phyloP scores from a whole-genome alignment of 2,797 vertebrate species.

The Chanos chanos region DNA sequence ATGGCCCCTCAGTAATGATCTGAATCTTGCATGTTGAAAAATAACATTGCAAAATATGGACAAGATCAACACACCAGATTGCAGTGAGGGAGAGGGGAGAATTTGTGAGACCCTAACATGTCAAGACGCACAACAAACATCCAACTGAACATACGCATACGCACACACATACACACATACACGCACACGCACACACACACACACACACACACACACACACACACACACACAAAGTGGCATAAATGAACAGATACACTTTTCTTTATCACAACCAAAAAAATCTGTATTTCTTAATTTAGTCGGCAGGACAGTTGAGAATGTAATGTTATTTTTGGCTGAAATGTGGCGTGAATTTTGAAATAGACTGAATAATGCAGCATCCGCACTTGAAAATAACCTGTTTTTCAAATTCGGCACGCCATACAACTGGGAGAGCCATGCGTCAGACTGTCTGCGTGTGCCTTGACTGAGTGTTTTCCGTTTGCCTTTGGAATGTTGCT shows the following conservation, averaged over 20 bases:
- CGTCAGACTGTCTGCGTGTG: not conserved
- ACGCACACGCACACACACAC: slow-evolving; percentile 5
- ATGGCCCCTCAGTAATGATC: not conserved
- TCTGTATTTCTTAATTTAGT: no score
- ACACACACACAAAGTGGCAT: not conserved
- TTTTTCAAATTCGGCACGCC: no score
- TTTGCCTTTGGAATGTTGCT: slow-evolving; percentile 29
- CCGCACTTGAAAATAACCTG: no score
- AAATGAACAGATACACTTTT: not conserved
- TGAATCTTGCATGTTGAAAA: no score
- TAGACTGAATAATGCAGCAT: no score
- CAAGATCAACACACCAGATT: slow-evolving; percentile 8
- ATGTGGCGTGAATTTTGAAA: no score
- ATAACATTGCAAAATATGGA: no score
- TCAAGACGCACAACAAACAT: not conserved
- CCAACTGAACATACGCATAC: slow-evolving; percentile 7
- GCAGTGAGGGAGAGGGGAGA: no score
- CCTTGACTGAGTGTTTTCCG: slow-evolving; percentile 8
- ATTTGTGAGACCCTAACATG: not conserved
- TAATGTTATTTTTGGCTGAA: no score
- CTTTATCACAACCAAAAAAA: not conserved
- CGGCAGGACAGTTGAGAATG: no score
- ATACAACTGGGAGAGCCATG: no score
- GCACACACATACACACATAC: slow-evolving; percentile 10
- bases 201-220: not conserved